Base-by-base conservation (phyloP, 1,140 invertebrate species). In the Eumeta japonica region DNA sequence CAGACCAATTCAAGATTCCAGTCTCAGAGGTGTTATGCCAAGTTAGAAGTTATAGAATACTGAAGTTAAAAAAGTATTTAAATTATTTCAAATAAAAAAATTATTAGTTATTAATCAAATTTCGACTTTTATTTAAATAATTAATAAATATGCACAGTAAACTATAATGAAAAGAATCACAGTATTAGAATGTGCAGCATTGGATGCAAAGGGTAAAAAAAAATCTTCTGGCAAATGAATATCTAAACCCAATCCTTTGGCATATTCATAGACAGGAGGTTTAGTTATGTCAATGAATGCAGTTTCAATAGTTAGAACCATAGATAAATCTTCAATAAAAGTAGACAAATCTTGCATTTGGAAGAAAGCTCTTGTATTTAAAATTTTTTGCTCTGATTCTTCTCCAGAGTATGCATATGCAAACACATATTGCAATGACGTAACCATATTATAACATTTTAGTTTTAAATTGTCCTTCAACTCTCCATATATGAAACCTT, bases 41-140 rank as follows among this genome's bases (percentile, higher is more conserved):
- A 65, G 58, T 65, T 67, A 61, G 47, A 61, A 66, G 58, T 62
- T 55, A 70, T 64, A 61, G 62, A 62, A 65, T n/a, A n/a, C n/a
- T n/a, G n/a, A n/a, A n/a, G n/a, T n/a, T n/a, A n/a, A n/a, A 57
- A 64, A 63, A 70, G 56, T 66, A 66, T 63, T 63, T 71, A 71
- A 72, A 71, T 73, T 73, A 73, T 68, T 73, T 56, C 56, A 63
- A 68, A 67, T n/a, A 66, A 58, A 62, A 73, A 67, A 73, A 50
- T 50, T 56, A 55, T 54, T 58, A 58, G 52, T 58, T 55, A 53
- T 50, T 52, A 52, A 38, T 31, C 44, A 41, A 31, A 46, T 46
- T 45, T 52, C 49, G n/a, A n/a, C n/a, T 60, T 60, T 60, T 60
- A 60, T 60, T 60, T 53, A 30, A 24, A 24, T 24, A 16, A 28